Percentiles rank a stretch among this genome's conserved stretches.
These are phyloP conservation scores for Agrilus planipennis DNA, from an alignment of 1,140 invertebrate species.

Conservation along the genomic window DNA sequence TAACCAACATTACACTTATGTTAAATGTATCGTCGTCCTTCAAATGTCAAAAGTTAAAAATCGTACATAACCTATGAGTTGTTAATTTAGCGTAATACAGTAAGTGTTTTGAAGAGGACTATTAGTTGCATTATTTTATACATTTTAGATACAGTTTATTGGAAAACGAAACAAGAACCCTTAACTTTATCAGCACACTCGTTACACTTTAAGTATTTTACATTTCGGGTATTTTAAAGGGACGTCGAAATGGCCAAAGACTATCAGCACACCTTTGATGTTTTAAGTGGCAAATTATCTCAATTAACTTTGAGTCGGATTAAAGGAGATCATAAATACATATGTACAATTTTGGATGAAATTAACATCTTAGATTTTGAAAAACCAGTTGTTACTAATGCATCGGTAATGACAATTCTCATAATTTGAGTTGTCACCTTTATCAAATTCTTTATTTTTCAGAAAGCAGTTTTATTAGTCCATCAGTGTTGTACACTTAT, in stretches of 20 bases:
- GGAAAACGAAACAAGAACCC: too few relatives aligned
- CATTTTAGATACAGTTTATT: too few relatives aligned
- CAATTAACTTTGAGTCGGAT: constrained; percentile 26
- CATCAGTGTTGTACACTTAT: constrained; percentile 34
- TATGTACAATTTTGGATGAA: constrained; percentile 32
- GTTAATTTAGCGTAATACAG: too few relatives aligned
- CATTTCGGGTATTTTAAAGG: too few relatives aligned
- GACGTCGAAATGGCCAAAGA: constrained; percentile 1
- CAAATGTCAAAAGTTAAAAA: too few relatives aligned
- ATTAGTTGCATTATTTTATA: too few relatives aligned
- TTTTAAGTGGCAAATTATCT: constrained; percentile 30
- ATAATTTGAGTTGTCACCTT: constrained; percentile 2
- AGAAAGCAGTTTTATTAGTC: constrained; percentile 34
- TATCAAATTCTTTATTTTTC: constrained; percentile 13
- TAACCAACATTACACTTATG: too few relatives aligned
- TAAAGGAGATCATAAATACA: constrained; percentile 30
- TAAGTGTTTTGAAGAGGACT: too few relatives aligned
- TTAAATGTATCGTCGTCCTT: too few relatives aligned
- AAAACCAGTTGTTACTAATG: constrained; percentile 25
- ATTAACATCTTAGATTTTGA: constrained; percentile 35
- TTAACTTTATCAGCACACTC: too few relatives aligned
- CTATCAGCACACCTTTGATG: constrained; percentile 22
- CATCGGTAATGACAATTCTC: constrained; percentile 24
- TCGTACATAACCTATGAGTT: too few relatives aligned
- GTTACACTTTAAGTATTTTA: too few relatives aligned